Evolutionary conservation across 2,797 vertebrate species (phyloP), one percentile per base, ranked within the genome.

Genomic region (Peromyscus melanophrys): DNA sequence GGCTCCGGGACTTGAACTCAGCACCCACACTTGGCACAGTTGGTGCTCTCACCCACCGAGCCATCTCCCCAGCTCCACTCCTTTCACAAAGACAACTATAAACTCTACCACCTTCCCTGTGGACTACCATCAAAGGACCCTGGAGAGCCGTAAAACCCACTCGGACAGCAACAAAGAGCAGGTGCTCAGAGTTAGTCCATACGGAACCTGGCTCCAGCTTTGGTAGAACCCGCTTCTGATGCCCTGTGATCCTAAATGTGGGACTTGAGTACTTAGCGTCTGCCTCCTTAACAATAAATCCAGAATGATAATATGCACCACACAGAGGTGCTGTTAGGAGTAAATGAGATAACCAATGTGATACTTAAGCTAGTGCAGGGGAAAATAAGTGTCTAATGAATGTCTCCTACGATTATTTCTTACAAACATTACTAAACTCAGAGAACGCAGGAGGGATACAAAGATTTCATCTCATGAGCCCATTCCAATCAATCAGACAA

Each of bases 271-370:
- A 40, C 63, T 25, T 43, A 55, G 34, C 25, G 82, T 89, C 94
- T 90, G 12, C 77, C 37, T 89, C 94, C 86, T 83, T 46, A 80
- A 94, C 37, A 88, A 87, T 40, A 91, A 88, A 89, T 88, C 65
- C 40, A 73, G 37, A 89, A 67, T 25, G 84, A 57, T 75, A 69
- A 65, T 67, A 69, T 63, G 37, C 34, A 71, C 31, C 84, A 63
- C 9, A 80, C 49, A 92, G 71, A 89, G 82, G 52, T 3, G 27
- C 37, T 65, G 31, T 59, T 71, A 65, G 46, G 21, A 88, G 80
- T 61, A 17, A 71, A 90, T 27, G 31, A 93, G 69, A 73, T 37
- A 46, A 73, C 75, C 69, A 67, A 55, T 25, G 31, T 34, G 71
- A 88, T 46, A 40, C 63, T 46, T 29, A 73, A 81, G 61, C 55